Evolutionary conservation across 2,888 invertebrate species (phyloP).

Genomic region (Cerastoderma edule): DNA sequence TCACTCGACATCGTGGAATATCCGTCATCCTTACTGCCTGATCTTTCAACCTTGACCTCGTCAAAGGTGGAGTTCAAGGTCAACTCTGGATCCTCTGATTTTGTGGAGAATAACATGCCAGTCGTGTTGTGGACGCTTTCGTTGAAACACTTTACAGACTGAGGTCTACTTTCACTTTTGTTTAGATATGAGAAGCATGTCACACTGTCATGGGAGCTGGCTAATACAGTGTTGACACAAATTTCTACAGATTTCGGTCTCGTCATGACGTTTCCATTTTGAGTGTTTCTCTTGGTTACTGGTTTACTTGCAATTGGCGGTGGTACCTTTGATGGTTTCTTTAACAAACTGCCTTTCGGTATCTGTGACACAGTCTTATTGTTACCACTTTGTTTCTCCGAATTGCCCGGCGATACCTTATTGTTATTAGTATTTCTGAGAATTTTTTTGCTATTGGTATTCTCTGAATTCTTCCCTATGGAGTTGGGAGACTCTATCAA

Average conservation of each 20-base stretch:
- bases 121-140: conserved; percentile 18
- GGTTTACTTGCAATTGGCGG: conserved; percentile 68
- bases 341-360: conserved; percentile 38
- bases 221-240: conserved; percentile 51
- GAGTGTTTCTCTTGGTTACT: conserved; percentile 22
- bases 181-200: conserved; percentile 32
- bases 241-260: conserved; percentile 58
- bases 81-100: conserved; percentile 38
- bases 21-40: conserved; percentile 79
- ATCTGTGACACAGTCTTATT: conserved; percentile 18
- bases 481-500: conserved; percentile 48
- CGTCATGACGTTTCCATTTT: conserved; percentile 18
- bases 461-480: too few relatives aligned
- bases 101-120: conserved; percentile 26
- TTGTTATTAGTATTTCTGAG: conserved; percentile 16
- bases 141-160: conserved; percentile 37
- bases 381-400: not conserved
- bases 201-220: conserved; percentile 22
- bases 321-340: conserved; percentile 58
- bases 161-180: conserved; percentile 30
- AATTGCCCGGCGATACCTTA: not conserved
- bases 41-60: conserved; percentile 71
- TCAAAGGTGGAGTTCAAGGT: conserved; percentile 48
- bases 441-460: conserved; percentile 7
- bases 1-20: conserved; percentile 81